A percentile compares a stretch with the other conserved stretches of the same genome.
These are phyloP conservation scores for Zaprionus vittiger DNA, from an alignment of 1,140 invertebrate genomes.

Conservation along the genomic window DNA sequence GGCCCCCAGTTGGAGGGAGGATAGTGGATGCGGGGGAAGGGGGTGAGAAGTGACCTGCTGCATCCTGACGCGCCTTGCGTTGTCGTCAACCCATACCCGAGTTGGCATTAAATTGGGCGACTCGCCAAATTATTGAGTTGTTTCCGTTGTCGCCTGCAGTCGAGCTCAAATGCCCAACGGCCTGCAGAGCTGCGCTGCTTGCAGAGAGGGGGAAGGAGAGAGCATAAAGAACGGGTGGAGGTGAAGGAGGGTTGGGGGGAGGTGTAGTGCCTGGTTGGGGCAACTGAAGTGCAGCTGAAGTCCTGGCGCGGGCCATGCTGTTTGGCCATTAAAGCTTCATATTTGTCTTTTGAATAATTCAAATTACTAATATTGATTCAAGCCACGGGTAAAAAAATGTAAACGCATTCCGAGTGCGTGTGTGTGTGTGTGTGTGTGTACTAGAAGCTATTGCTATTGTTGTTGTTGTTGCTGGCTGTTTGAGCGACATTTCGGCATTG, in stretches of 20 bases:
- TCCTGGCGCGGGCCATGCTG: conserved; percentile 66
- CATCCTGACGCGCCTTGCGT: conserved; percentile 29
- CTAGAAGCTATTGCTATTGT: conserved; percentile 28
- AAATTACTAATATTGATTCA: conserved; percentile 85
- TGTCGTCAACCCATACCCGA: conserved; percentile 24
- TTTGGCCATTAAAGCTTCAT: conserved; percentile 85
- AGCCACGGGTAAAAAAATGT: conserved; percentile 76
- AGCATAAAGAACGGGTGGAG: conserved; percentile 3
- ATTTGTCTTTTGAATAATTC: conserved; percentile 84
- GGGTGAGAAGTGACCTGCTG: background rate
- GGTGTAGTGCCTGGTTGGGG: no score
- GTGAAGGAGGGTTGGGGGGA: background rate
- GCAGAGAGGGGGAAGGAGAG: background rate
- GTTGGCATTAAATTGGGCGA: conserved; percentile 77
- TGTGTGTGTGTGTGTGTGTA: conserved; percentile 23
- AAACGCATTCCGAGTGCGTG: conserved; percentile 61
- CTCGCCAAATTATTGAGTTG: conserved; percentile 81
- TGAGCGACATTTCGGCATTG: conserved; percentile 66
- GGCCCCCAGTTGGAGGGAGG: conserved; percentile 1
- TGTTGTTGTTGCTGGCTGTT: conserved; percentile 30
- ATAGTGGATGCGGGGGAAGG: background rate
- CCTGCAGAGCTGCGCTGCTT: conserved; percentile 43
- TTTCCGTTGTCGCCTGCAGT: conserved; percentile 56
- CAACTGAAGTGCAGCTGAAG: conserved; percentile 9
- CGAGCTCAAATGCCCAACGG: conserved; percentile 43